phyloP scores from a whole-genome alignment of 23 tunicate genomes.

The Ascidia mentula region DNA sequence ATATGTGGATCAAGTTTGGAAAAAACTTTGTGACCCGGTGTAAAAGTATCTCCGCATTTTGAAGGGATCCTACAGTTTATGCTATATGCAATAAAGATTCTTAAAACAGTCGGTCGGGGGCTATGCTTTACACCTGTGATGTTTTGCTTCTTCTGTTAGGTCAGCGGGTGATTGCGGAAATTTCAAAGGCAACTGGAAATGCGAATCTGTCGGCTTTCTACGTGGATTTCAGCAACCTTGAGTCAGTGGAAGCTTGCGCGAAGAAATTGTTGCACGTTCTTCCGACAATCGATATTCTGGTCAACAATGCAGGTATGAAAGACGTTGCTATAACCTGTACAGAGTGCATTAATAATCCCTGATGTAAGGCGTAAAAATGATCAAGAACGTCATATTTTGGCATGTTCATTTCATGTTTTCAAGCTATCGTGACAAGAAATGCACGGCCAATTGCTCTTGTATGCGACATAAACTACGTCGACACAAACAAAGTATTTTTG shows the following conservation, averaged over 20 bases:
- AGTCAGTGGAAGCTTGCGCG: conserved; percentile 45
- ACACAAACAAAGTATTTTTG: too few relatives aligned
- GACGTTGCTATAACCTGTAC: neutral
- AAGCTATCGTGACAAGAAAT: neutral
- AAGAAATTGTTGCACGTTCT: conserved; percentile 4
- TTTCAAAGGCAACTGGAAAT: conserved; percentile 35
- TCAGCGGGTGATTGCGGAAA: conserved; percentile 24
- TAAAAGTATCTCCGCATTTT: too few relatives aligned
- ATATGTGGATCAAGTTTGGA: too few relatives aligned
- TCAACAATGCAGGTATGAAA: conserved; percentile 68
- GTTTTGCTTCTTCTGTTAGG: too few relatives aligned
- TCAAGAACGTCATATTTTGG: neutral
- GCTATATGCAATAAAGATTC: too few relatives aligned
- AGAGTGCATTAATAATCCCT: neutral
- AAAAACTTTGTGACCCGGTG: too few relatives aligned
- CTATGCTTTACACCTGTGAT: too few relatives aligned
- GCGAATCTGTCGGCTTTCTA: conserved; percentile 11
- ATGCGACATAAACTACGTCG: neutral
- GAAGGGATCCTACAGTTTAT: too few relatives aligned
- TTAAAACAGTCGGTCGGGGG: too few relatives aligned
- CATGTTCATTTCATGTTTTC: too few relatives aligned
- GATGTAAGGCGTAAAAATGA: neutral
- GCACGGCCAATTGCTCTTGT: neutral
- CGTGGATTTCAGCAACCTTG: conserved; percentile 36
- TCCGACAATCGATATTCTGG: conserved; percentile 49